Conservation (phyloP, 2,113 vertebrate species). For the Antigone vipio region DNA sequence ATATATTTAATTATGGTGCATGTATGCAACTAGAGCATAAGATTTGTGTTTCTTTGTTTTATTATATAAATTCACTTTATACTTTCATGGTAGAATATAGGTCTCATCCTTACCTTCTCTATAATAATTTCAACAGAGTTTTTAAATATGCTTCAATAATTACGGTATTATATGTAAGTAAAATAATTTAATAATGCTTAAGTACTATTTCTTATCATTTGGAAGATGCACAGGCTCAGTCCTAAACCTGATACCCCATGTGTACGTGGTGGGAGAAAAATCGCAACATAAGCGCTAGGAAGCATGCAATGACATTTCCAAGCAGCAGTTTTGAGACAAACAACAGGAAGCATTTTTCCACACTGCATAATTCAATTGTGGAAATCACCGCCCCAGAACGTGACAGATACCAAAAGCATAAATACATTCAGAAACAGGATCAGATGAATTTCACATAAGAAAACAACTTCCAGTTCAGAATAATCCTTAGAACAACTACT, state of each 20-base stretch:
- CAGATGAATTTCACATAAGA: not conserved
- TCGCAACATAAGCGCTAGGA: not conserved
- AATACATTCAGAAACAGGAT: not conserved
- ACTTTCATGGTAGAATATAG: not conserved
- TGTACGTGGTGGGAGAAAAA: not conserved
- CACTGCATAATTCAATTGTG: not conserved
- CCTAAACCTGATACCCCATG: not conserved
- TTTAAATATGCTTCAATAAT: not conserved
- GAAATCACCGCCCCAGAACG: not conserved
- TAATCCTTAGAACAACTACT: not conserved
- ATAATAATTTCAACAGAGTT: not conserved
- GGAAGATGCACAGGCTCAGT: not conserved
- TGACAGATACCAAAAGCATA: not conserved
- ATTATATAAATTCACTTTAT: not conserved
- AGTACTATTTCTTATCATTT: not conserved
- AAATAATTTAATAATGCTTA: not conserved
- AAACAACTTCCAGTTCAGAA: not conserved
- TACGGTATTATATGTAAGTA: not conserved
- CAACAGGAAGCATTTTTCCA: not conserved
- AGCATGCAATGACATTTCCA: not conserved
- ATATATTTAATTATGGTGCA: conserved; percentile 14
- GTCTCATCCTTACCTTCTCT: not conserved
- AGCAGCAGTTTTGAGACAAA: not conserved
- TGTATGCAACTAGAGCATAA: not conserved
- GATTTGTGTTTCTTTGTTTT: not conserved